phyloP scores from a whole-genome alignment of 2,797 vertebrate genomes.

The Sparus aurata region DNA sequence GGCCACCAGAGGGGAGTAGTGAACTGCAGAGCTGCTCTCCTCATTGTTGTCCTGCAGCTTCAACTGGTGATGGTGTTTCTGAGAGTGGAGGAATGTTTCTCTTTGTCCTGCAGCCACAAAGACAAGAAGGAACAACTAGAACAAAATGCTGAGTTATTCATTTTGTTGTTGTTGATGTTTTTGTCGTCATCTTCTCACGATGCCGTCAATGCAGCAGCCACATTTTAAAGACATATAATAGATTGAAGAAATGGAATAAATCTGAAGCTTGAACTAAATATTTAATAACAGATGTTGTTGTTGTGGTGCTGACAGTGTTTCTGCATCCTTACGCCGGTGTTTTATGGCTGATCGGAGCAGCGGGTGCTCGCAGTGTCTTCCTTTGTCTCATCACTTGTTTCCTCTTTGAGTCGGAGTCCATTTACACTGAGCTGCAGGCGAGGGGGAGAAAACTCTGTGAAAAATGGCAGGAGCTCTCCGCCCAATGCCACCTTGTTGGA shows the following conservation, averaged over 20 bases:
- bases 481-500: conserved; percentile 71
- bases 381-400: conserved; percentile 40
- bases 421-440: conserved; percentile 61
- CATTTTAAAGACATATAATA: not conserved
- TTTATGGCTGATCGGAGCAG: not conserved
- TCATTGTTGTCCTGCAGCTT: conserved; percentile 32
- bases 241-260: not conserved
- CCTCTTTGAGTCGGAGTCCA: conserved; percentile 56
- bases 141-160: not conserved
- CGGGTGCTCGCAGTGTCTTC: not conserved
- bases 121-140: not conserved
- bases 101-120: conserved; percentile 50
- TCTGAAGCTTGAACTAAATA: not conserved
- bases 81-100: conserved; percentile 56
- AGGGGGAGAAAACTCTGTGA: conserved; percentile 31
- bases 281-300: not conserved
- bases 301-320: not conserved
- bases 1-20: conserved; percentile 60
- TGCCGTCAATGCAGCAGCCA: not conserved
- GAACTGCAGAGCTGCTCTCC: conserved; percentile 1
- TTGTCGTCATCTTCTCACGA: not conserved
- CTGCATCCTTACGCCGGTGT: not conserved
- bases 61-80: conserved; percentile 14
- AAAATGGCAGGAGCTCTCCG: conserved; percentile 21
- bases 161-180: not conserved